Evolutionary conservation across 30 jellyfish, hydroid and myxozoan genomes (phyloP).

Genomic region (Calvadosia cruxmelitensis): DNA sequence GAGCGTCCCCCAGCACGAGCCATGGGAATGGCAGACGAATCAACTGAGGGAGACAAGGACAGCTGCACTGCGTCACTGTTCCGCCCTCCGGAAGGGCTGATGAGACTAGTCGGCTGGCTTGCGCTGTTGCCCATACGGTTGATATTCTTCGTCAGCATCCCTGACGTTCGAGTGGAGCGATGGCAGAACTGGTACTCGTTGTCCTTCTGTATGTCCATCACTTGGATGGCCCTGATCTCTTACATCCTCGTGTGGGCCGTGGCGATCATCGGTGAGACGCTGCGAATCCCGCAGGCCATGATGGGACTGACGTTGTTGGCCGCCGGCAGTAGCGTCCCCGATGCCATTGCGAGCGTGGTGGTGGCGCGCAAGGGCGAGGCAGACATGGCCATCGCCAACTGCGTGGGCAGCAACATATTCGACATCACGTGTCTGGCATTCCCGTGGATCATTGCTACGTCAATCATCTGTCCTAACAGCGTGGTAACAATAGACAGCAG

Average conservation of each 20-base stretch:
- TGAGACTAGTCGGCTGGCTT: background rate
- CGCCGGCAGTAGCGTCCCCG: background rate
- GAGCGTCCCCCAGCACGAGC: background rate
- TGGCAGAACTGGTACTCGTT: background rate
- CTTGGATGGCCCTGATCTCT: background rate
- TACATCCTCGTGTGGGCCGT: background rate
- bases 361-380: background rate
- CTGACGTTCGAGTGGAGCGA: background rate
- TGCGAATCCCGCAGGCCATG: background rate
- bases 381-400: slow-evolving; percentile 1
- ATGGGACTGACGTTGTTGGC: background rate
- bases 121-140: background rate
- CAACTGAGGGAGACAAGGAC: background rate
- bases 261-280: background rate
- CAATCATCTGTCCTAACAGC: slow-evolving; percentile 9
- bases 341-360: background rate
- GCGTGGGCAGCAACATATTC: slow-evolving; percentile 11
- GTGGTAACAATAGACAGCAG: slow-evolving; percentile 6
- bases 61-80: background rate
- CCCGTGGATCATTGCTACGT: slow-evolving; percentile 12
- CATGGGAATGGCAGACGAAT: background rate
- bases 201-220: background rate
- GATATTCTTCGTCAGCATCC: background rate
- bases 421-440: slow-evolving; percentile 7
- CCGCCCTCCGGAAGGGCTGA: background rate